Base-by-base conservation (phyloP, 2,797 vertebrate species). In the Bradypodion ventrale region DNA sequence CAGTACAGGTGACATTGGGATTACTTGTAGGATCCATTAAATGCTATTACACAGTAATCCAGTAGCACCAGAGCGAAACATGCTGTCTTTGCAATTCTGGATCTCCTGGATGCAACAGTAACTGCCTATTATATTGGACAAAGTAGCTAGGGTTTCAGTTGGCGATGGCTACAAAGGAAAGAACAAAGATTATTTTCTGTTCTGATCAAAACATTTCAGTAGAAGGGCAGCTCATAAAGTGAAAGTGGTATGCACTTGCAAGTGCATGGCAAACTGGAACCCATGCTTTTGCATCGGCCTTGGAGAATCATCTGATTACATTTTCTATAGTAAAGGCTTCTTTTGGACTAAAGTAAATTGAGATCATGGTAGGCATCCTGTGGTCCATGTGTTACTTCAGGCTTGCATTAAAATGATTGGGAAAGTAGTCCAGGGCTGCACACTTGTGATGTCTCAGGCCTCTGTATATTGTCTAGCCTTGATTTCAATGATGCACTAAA, bases 1-100 rank as follows among this genome's bases (percentile, higher is more conserved):
- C 23, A 23, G 32, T 56, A 40, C 72, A 76, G 77, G 42, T 63
- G 78, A 80, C 76, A 75, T 23, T 52, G 77, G 65, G 77, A 70
- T 87, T 63, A 56, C 21, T 86, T 15, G 78, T 60, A 0, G 0
- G 42, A 52, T 72, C 72, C 5, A 8, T 70, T 63, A 63, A 52
- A 76, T 2, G 25, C 59, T 5, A 80, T 25, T 59, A 15, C n/a
- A 76, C 1, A 32, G 37, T 75, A 75, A 52, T 78, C 78, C 68
- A 1, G 0, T 37, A 69, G 40, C 23, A 66, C 23, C n/a, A 70
- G 0, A 59, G 59, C 12, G 75, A 75, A 23, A 15, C 15, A 73
- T 9, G 52, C 23, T 52, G 42, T 2, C 6, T 23, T 59, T 42
- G 60, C 62, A 60, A 60, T 13, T 44, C 19, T 80, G 40, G 49